phyloP scores from a whole-genome alignment of 1,140 invertebrate genomes.

The Euwallacea similis region DNA sequence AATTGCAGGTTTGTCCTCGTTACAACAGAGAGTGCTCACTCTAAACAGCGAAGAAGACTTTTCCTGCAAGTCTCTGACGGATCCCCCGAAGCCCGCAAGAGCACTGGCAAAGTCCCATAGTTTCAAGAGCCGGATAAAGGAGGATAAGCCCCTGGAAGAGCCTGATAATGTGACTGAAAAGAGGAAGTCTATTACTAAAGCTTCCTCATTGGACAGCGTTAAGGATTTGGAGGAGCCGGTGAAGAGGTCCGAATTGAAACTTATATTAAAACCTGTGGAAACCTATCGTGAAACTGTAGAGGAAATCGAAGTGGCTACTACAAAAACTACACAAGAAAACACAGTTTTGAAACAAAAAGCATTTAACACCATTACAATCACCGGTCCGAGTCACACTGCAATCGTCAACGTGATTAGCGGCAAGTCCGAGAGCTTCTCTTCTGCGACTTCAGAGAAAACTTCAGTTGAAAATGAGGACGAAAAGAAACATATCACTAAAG shows the following conservation, averaged over 20 bases:
- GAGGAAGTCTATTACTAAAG: conserved; percentile 37
- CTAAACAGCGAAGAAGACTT: conserved; percentile 47
- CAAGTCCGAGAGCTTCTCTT: conserved; percentile 31
- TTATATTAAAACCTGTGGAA: conserved; percentile 21
- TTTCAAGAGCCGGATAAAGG: conserved; percentile 55
- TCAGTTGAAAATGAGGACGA: conserved; percentile 21
- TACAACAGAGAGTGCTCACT: conserved; percentile 54
- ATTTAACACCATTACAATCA: conserved; percentile 47
- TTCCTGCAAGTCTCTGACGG: conserved; percentile 53
- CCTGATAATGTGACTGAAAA: conserved; percentile 21
- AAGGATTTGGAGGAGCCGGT: conserved; percentile 57
- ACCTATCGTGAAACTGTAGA: conserved; percentile 16
- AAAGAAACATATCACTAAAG: conserved; percentile 28
- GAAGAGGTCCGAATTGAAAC: conserved; percentile 28
- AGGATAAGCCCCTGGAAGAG: conserved; percentile 2
- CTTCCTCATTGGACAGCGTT: conserved; percentile 60
- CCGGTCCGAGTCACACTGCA: conserved; percentile 52
- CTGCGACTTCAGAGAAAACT: conserved; percentile 27
- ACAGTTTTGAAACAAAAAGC: conserved; percentile 4
- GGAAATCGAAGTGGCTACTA: conserved; percentile 15
- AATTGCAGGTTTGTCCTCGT: conserved; percentile 57
- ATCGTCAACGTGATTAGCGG: conserved; percentile 46
- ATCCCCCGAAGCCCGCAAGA: conserved; percentile 59
- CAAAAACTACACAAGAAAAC: conserved; percentile 7
- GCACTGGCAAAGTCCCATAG: conserved; percentile 69